phyloP scores from a whole-genome alignment of 2,113 vertebrate species.

The Takifugu bimaculatus region DNA sequence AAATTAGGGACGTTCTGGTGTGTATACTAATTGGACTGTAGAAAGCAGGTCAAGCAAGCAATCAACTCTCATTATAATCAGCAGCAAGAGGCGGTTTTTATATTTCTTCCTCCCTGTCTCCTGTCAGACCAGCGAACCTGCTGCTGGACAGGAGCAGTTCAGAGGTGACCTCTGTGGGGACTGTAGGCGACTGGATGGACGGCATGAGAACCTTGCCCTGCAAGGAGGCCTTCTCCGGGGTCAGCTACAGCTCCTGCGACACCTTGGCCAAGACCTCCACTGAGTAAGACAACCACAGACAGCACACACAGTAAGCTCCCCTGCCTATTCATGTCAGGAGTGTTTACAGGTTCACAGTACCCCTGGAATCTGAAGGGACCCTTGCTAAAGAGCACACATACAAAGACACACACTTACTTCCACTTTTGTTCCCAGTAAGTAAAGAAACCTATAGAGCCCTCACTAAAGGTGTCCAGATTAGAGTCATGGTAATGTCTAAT shows the following conservation, averaged over 20 bases:
- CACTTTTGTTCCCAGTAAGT: slow-evolving; percentile 32
- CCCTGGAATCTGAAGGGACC: slow-evolving; percentile 31
- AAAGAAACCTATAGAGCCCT: slow-evolving; percentile 51
- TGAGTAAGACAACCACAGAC: slow-evolving; percentile 82
- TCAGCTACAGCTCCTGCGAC: slow-evolving; percentile 95
- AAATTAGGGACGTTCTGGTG: not conserved
- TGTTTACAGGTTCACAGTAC: slow-evolving; percentile 38
- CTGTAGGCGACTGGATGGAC: slow-evolving; percentile 89
- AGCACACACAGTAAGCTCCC: slow-evolving; percentile 25
- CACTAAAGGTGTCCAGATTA: slow-evolving; percentile 46
- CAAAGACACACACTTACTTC: slow-evolving; percentile 23
- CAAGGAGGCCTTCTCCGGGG: slow-evolving; percentile 91
- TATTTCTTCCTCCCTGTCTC: not conserved
- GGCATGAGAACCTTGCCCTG: slow-evolving; percentile 87
- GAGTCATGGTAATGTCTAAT: slow-evolving; percentile 54
- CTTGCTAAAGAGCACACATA: slow-evolving; percentile 32
- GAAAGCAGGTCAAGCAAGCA: not conserved
- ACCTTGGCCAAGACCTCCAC: slow-evolving; percentile 95
- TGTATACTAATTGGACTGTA: not conserved
- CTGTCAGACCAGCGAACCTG: slow-evolving; percentile 86
- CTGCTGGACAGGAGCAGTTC: slow-evolving; percentile 90
- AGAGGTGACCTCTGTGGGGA: slow-evolving; percentile 82
- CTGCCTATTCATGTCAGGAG: slow-evolving; percentile 45
- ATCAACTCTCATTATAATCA: not conserved
- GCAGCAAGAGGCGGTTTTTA: not conserved